Percentiles rank a stretch among this genome's conserved stretches.
These are phyloP conservation scores for Engraulis encrasicolus DNA, from an alignment of 2,113 vertebrate species.

Conservation along the genomic window DNA sequence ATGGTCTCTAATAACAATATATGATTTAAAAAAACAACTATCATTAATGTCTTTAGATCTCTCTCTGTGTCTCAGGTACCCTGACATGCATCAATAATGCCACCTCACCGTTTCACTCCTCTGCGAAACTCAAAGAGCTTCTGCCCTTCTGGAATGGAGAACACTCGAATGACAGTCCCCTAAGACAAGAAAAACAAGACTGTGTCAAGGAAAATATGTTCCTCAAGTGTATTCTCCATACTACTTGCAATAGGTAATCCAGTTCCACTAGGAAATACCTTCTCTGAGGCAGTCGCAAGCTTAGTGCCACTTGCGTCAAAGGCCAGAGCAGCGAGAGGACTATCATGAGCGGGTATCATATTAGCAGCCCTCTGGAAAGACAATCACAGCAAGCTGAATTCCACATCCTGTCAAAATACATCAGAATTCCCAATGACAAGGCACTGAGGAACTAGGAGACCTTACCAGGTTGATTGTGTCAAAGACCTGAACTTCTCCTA, in stretches of 20 bases:
- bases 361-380: constrained; percentile 91
- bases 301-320: constrained; percentile 95
- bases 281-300: constrained; percentile 96
- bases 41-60: neutral
- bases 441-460: neutral
- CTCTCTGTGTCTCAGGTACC: neutral
- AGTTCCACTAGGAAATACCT: constrained; percentile 74
- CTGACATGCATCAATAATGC: neutral
- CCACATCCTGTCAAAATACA: neutral
- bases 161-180: constrained; percentile 98
- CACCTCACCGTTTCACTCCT: constrained; percentile 91
- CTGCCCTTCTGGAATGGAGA: constrained; percentile 98
- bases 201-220: neutral
- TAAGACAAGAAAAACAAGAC: constrained; percentile 51
- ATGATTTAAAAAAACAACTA: neutral
- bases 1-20: neutral
- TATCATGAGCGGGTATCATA: constrained; percentile 99
- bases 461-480: constrained; percentile 97
- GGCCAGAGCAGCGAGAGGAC: constrained; percentile 93
- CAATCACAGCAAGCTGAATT: neutral
- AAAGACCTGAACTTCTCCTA: constrained; percentile 98
- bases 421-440: neutral
- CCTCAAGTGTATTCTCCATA: neutral
- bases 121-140: constrained; percentile 98
- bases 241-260: neutral